Base-by-base conservation (phyloP, 2,113 vertebrate genomes). In the Petroica traversi region DNA sequence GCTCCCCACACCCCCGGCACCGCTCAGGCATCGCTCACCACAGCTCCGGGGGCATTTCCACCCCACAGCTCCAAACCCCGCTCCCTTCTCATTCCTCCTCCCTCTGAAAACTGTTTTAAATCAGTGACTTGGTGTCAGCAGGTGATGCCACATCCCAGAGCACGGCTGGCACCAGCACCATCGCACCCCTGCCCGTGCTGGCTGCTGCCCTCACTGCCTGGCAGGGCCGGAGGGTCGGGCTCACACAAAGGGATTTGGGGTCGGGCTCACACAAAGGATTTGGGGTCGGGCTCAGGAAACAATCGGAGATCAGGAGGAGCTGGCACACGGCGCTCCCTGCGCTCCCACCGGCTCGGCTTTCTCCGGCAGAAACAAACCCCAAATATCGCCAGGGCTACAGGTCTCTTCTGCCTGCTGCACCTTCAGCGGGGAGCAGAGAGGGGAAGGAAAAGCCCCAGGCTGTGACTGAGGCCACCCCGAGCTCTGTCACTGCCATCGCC, bases 321-420 rank as follows among this genome's bases (percentile, higher is more conserved):
- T 18, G 69, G 61, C 41, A 31, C 0, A 2, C 12, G 0, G 7
- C 4, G 1, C 14, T 51, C 45, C 49, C 34, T 2, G 2, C 3
- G 2, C 55, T 62, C 33, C 17, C 54, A 43, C 51, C 26, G 2
- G 48, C 74, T 43, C 7, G 45, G 77, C 71, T 19, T 48, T 17
- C 81, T 31, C 58, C 3, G n/a, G 12, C 69, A 90, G 81, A 87
- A 91, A 71, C 23, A 57, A 82, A 82, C n/a, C 45, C 57, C 85
- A 29, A 59, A 69, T 33, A 55, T 4, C 12, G 26, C 48, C 64
- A 6, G 40, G n/a, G 48, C 69, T 29, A 18, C 62, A 6, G 59
- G 11, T 8, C 62, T 23, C 2, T 22, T 31, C 31, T 3, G 11
- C 59, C 26, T 3, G 4, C 31, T 1, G 58, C 49, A 23, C 23